Base-by-base conservation (phyloP, 2,797 vertebrate species). In the Lates japonicus region DNA sequence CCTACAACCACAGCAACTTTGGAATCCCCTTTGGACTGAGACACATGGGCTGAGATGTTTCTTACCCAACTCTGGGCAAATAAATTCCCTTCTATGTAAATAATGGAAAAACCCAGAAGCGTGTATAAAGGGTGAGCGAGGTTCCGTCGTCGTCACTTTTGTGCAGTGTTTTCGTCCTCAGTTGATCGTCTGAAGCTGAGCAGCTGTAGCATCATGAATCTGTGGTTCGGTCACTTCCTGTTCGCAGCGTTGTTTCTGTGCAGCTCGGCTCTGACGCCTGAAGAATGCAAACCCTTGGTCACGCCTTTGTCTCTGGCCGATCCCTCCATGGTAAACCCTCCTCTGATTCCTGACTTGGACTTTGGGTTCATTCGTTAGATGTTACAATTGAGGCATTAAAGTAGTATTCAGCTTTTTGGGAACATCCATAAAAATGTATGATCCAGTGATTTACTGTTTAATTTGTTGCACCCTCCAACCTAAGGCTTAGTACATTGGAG, bases 231-330 rank as follows among this genome's bases (percentile, higher is more conserved):
- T 60, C 39, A 13, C 13, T 10, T 86, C 64, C 68, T 88, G 63
- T 14, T 82, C 0, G 79, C 49, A 0, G 81, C 39, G 2, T 16
- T 82, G 57, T 62, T 73, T 33, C 69, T 83, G 44, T n/a, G n/a
- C n/a, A n/a, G 67, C 64, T 84, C 31, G 0, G 82, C 88, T 22
- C 58, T 22, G 20, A 70, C 77, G 0, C 41, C 64, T 17, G 84
- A 88, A 14, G 84, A 87, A 64, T 92, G 90, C 14, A 2, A 48
- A 14, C 39, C 37, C 0, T 1, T 84, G 44, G 3, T 78, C 11
- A n/a, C n/a, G 0, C 88, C 85, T 1, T 0, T 73, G 60, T 37
- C 72, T 29, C n/a, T n/a, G n/a, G 55, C 1, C 0, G 20, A 82
- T 49, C 31, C 8, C 3, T 22, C 33, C 0, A 0, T 29, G 81